Conservation (phyloP, 1,140 invertebrate genomes). For the Cotesia vestalis region DNA sequence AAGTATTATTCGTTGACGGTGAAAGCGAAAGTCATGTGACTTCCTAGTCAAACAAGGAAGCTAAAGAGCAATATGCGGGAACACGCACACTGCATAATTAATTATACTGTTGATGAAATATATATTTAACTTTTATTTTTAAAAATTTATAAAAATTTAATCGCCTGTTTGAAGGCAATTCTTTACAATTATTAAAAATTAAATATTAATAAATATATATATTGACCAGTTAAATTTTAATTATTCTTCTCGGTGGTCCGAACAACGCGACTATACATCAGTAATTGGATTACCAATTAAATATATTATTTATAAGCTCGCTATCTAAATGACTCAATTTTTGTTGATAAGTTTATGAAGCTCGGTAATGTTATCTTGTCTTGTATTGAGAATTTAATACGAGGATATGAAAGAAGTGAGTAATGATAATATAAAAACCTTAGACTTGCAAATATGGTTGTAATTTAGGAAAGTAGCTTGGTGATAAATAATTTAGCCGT, state of each 20-base stretch:
- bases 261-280: no score
- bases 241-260: no score
- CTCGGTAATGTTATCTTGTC: neutral
- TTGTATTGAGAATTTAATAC: no score
- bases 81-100: conserved; percentile 37
- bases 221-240: no score
- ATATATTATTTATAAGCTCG: no score
- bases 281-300: no score
- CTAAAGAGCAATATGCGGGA: conserved; percentile 32
- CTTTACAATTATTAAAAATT: no score
- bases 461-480: neutral
- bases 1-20: conserved; percentile 54
- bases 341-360: neutral
- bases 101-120: conserved; percentile 33
- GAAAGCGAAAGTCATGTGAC: conserved; percentile 59
- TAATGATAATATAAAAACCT: no score
- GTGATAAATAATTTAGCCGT: neutral
- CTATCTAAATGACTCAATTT: no score
- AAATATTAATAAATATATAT: no score
- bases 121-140: conserved; percentile 13
- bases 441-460: neutral
- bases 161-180: neutral
- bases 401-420: no score
- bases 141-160: neutral
- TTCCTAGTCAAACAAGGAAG: conserved; percentile 38